Conservation (phyloP, 1,140 invertebrate species). For the Harpegnathos saltator region DNA sequence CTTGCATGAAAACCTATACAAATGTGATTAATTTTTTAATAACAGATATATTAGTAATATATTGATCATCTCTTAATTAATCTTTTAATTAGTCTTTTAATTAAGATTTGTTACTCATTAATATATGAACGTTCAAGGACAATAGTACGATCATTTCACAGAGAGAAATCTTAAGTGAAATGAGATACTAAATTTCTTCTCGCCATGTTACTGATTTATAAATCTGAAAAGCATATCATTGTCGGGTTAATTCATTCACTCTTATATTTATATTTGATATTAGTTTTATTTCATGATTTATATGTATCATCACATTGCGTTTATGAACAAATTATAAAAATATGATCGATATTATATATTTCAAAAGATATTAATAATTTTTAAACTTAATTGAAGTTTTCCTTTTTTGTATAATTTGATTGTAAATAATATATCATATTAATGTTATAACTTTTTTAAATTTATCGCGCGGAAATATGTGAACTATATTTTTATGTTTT, state of each 20-base stretch:
- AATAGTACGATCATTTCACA: neutral
- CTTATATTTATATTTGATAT: slow-evolving; percentile 25
- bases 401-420: too few relatives aligned
- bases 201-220: neutral
- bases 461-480: too few relatives aligned
- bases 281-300: neutral
- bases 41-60: slow-evolving; percentile 30
- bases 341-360: too few relatives aligned
- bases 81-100: slow-evolving; percentile 14
- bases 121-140: slow-evolving; percentile 5
- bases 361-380: too few relatives aligned
- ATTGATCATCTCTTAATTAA: slow-evolving; percentile 41
- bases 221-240: neutral
- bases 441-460: too few relatives aligned
- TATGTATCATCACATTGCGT: slow-evolving; percentile 25
- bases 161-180: neutral
- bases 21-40: slow-evolving; percentile 37
- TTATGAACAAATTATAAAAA: slow-evolving; percentile 16
- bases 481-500: too few relatives aligned
- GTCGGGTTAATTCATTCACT: neutral
- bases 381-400: too few relatives aligned
- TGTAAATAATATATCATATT: too few relatives aligned
- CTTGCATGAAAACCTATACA: slow-evolving; percentile 4
- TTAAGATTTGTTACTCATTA: slow-evolving; percentile 1
- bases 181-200: neutral